Conservation (phyloP, 2,888 invertebrate genomes). For the Nephrotoma flavescens region DNA sequence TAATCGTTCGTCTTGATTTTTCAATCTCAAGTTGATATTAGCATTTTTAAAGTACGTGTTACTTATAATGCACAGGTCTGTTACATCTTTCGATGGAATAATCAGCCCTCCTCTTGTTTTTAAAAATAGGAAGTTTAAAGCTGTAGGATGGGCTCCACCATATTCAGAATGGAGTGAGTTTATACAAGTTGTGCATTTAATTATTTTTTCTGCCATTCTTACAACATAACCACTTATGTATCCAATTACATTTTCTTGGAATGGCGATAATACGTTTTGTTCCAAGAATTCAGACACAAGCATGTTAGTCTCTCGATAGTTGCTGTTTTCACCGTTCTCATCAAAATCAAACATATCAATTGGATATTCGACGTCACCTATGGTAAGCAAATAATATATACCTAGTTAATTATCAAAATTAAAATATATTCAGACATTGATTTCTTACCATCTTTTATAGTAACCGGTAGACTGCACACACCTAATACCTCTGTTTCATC, state of each 20-base stretch:
- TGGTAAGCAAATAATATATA: background rate
- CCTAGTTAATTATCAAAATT: background rate
- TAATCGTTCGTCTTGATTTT: too few species aligned
- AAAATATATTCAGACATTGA: background rate
- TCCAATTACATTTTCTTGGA: background rate
- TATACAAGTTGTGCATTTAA: background rate
- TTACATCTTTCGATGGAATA: too few species aligned
- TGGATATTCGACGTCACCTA: background rate
- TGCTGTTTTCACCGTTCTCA: too few species aligned
- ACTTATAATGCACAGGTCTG: too few species aligned
- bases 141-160: background rate
- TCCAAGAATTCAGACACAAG: background rate
- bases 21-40: too few species aligned
- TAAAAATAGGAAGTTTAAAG: background rate
- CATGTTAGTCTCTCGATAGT: too few species aligned
- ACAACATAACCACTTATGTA: background rate
- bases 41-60: too few species aligned
- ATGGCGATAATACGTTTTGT: background rate
- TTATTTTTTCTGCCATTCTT: background rate
- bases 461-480: background rate
- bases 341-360: too few species aligned
- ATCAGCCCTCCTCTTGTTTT: too few species aligned
- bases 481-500: background rate
- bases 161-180: background rate
- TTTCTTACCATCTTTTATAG: background rate